Evolutionary conservation across 2,797 vertebrate genomes (phyloP).

Genomic region (Phrynocephalus guinanensis): DNA sequence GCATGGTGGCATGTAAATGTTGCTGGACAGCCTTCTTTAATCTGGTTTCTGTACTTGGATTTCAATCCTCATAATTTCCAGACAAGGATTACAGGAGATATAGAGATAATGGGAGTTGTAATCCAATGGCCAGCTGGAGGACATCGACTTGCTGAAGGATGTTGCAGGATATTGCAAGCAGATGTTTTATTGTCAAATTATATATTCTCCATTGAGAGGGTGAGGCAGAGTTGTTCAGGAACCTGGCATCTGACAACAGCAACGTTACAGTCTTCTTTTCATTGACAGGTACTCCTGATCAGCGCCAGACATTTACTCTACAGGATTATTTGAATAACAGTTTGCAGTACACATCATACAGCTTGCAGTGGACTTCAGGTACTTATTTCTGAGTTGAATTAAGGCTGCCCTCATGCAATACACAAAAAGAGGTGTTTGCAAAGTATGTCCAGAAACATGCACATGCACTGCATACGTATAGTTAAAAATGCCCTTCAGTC

Average conservation of each 20-base stretch:
- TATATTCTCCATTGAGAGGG: not conserved
- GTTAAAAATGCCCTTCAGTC: too few species aligned
- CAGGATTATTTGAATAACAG: constrained; percentile 78
- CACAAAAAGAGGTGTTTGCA: not conserved
- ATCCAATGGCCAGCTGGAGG: not conserved
- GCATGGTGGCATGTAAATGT: too few species aligned
- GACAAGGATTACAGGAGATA: too few species aligned
- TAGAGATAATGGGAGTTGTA: not conserved
- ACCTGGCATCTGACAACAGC: not conserved
- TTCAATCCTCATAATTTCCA: too few species aligned
- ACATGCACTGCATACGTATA: too few species aligned
- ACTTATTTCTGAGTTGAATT: constrained; percentile 49
- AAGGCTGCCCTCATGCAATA: not conserved
- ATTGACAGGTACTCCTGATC: constrained; percentile 64
- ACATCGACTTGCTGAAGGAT: not conserved
- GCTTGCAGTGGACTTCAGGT: constrained; percentile 81
- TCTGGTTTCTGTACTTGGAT: too few species aligned
- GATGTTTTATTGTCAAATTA: not conserved
- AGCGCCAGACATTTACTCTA: constrained; percentile 72
- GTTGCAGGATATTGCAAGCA: not conserved
- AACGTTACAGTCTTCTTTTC: constrained; percentile 39
- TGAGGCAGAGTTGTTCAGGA: not conserved
- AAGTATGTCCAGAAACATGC: not conserved
- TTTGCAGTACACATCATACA: constrained; percentile 61
- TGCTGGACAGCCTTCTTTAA: too few species aligned